Base-by-base conservation (phyloP, 2,888 invertebrate species). In the Trichacis sp. region DNA sequence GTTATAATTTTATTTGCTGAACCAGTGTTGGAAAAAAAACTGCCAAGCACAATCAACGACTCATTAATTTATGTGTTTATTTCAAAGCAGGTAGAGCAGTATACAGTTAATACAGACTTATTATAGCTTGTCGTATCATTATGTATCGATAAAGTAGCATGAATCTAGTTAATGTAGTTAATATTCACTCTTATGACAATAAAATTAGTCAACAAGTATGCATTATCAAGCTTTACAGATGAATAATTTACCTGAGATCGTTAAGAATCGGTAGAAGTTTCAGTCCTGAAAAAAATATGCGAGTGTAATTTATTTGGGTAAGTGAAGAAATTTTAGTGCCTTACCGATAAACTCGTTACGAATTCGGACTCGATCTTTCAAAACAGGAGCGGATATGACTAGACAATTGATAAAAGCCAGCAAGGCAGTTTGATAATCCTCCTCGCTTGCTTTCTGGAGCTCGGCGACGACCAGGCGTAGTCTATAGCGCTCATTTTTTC, bases 321-420 rank as follows among this genome's bases (percentile, higher is more conserved):
- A 38, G 49, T 4, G 47, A 36, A 54, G 45, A 14, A 20, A 45
- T 58, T 5, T 82, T n/a, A n/a, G n/a, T n/a, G n/a, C n/a, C 89
- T 89, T 85, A 96, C 97, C 97, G 80, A 97, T 94, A 85, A 97
- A 96, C 87, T 97, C 97, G 83, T 96, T 96, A 77, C 98, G 89
- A 70, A 97, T 91, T 72, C 94, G 88, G 70, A 93, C 92, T 77
- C 97, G 88, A 81, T 97, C 96, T 71, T 93, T 93, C 69, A 96
- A 88, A 61, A 92, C 89, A 46, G 94, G 91, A 9, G 95, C 95
- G 15, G 95, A 95, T 80, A 96, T 94, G 85, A 98, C 94, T 83
- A 97, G 91, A 84, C 97, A 97, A 88, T 98, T 98, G 86, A 97
- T 90, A 87, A 98, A 97, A 57, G 96, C 96, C 80, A 97, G 88